Base-by-base conservation (phyloP, 2,797 vertebrate genomes). In the Oophaga sylvatica region DNA sequence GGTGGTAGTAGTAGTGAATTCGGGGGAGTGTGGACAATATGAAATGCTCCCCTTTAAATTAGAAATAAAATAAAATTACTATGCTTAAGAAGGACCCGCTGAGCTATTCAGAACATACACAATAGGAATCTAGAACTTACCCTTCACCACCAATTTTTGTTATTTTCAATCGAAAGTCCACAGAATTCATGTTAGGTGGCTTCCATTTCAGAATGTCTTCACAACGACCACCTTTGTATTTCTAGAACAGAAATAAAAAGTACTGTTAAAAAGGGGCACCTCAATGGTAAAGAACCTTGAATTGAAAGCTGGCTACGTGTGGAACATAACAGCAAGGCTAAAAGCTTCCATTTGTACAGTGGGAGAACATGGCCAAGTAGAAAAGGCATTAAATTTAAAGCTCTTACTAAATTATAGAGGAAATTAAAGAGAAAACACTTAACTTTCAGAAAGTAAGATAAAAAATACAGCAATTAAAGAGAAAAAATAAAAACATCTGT, bases 201-300 rank as follows among this genome's bases (percentile, higher is more conserved):
- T 99, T 99, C 98, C 98, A 99, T 93, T 99, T 99, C 88, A 99
- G 96, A 93, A 99, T 99, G 90, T 99, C 97, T 90, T 99, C 97
- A 91, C 98, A 99, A 86, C 97, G 95, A 87, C 98, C 98, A 17
- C 98, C 91, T 91, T 97, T 97, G 93, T 99, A 99, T 93, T 95
- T 97, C 98, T 99, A 94, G 90, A 93, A 90, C 45, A 92, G 4
- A 90, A 6, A 57, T 22, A 35, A 53, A 79, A 22, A 26, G 60
- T 22, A 75, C 16, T 15, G 41, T 81, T 76, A 60, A 81, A 73
- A 59, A 71, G 22, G 57, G 13, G 26, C 11, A 15, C 45, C 26
- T 57, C 20, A 80, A 71, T 59, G n/a, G 7, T 80, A 45, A 45
- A 59, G 57, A 70, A 71, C 76, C 75, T 35, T 85, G 31, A 35